A percentile compares a stretch with the other conserved stretches of the same genome.
Evolutionary conservation across 2,113 vertebrate genomes (phyloP).

Genomic region (Montifringilla adamsi): DNA sequence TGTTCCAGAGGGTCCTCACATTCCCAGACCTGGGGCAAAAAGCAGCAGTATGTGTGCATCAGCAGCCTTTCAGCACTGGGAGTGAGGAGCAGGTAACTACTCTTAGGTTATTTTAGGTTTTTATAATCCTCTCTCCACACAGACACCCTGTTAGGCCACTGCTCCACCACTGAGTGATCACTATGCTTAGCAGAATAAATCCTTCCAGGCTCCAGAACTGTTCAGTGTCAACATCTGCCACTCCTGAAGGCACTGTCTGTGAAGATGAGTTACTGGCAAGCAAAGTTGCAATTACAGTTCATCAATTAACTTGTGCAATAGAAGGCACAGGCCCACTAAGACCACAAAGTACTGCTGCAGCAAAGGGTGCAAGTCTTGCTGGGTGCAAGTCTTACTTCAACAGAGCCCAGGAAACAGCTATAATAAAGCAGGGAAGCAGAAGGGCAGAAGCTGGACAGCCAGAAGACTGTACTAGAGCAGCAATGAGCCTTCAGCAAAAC

Average conservation of each 20-base stretch:
- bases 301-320: background rate
- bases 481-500: background rate
- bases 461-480: background rate
- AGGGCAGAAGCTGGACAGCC: background rate
- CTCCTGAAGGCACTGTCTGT: background rate
- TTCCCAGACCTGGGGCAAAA: background rate
- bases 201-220: background rate
- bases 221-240: background rate
- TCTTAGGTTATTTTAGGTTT: background rate
- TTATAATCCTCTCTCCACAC: background rate
- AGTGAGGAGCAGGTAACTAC: background rate
- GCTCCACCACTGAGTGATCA: background rate
- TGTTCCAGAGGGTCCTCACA: background rate
- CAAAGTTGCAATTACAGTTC: background rate
- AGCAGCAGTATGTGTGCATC: background rate
- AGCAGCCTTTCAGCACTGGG: background rate
- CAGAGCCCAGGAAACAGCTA: background rate
- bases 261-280: background rate
- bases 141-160: background rate
- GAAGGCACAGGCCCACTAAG: background rate
- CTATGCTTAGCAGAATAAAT: background rate
- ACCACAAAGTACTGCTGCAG: background rate
- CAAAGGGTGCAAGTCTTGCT: background rate
- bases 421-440: constrained; percentile 48
- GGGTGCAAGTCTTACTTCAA: background rate